These are phyloP conservation scores for Luperina testacea DNA, from an alignment of 2,888 invertebrate genomes.

Conservation along the genomic window DNA sequence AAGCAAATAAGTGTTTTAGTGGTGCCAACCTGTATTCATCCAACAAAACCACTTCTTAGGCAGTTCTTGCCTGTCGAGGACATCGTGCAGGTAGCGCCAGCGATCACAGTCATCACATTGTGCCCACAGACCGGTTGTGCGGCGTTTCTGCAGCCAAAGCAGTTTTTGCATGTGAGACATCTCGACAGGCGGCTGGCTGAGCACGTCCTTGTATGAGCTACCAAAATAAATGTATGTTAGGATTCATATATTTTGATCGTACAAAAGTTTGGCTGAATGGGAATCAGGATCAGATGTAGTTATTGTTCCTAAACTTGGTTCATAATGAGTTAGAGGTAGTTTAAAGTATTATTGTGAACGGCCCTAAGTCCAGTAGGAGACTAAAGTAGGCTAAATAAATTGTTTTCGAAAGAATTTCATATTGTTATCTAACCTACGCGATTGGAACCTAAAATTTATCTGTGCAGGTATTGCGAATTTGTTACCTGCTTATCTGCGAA, in stretches of 20 bases:
- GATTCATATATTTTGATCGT: neutral
- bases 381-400: neutral
- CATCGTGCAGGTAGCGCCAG: slow-evolving; percentile 89
- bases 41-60: slow-evolving; percentile 91
- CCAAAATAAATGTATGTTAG: neutral
- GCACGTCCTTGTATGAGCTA: slow-evolving; percentile 74
- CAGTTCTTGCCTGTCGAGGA: slow-evolving; percentile 90
- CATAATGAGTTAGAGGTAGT: neutral
- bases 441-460: neutral
- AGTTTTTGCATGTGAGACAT: slow-evolving; percentile 80
- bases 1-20: neutral
- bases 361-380: neutral
- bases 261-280: neutral
- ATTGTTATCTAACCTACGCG: neutral
- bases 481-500: slow-evolving; percentile 75
- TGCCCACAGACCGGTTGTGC: slow-evolving; percentile 89
- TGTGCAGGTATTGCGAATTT: neutral
- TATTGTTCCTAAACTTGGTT: neutral
- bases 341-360: neutral
- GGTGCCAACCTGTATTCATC: slow-evolving; percentile 89
- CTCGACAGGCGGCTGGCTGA: slow-evolving; percentile 78
- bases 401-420: neutral
- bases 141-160: slow-evolving; percentile 86
- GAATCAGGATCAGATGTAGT: neutral
- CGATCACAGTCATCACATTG: slow-evolving; percentile 90